These are phyloP conservation scores for Scytalopus superciliaris DNA, from an alignment of 2,113 vertebrate species.

Conservation along the genomic window DNA sequence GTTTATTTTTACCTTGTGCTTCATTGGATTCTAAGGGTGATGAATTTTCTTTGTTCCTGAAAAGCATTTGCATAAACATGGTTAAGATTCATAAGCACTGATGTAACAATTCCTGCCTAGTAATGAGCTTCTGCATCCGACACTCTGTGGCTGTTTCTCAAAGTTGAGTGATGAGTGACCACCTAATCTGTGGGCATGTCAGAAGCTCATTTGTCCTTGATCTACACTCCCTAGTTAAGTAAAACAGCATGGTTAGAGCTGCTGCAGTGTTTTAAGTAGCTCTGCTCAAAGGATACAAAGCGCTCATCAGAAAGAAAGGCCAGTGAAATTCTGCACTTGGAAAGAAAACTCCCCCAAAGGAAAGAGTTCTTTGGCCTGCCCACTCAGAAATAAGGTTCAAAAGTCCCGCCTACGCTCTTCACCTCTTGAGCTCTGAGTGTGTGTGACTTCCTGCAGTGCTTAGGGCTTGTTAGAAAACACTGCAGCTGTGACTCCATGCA, in stretches of 20 bases:
- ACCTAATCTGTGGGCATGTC: background rate
- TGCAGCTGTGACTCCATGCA: background rate
- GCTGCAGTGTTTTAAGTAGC: background rate
- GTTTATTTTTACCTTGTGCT: constrained; percentile 72
- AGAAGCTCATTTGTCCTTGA: background rate
- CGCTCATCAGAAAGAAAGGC: background rate
- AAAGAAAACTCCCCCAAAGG: background rate
- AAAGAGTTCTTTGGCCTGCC: background rate
- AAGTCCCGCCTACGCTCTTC: background rate
- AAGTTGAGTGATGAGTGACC: background rate
- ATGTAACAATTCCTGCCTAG: background rate
- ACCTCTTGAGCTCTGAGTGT: background rate
- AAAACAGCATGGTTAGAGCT: background rate
- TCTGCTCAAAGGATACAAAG: background rate
- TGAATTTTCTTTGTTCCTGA: constrained; percentile 83
- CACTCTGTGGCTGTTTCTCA: background rate
- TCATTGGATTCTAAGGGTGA: constrained; percentile 66
- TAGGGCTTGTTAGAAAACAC: background rate
- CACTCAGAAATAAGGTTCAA: background rate
- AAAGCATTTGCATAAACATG: constrained; percentile 3
- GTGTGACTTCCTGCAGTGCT: background rate
- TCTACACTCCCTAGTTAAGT: background rate
- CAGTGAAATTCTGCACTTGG: background rate
- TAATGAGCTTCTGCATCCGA: background rate
- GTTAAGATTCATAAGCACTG: background rate